A percentile compares a stretch with the other conserved stretches of the same genome.
These are phyloP conservation scores for Drosophila pandora DNA, from an alignment of 1,140 invertebrate genomes.

Conservation along the genomic window DNA sequence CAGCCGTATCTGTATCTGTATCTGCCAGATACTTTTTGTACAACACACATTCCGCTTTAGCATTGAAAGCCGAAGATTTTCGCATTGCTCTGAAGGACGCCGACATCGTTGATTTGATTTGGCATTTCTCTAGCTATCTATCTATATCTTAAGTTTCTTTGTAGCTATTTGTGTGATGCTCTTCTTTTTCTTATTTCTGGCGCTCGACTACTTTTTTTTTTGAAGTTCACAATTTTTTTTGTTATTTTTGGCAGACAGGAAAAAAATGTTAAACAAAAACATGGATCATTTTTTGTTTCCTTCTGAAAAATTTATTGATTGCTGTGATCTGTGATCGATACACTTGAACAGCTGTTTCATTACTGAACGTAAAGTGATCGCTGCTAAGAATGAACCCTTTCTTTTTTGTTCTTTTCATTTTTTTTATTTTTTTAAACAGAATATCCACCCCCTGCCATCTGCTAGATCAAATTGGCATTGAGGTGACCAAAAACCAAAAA, in stretches of 20 bases:
- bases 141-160: conserved; percentile 57
- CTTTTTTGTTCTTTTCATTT: neutral
- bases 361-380: conserved; percentile 48
- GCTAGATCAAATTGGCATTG: conserved; percentile 78
- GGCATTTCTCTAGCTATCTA: conserved; percentile 52
- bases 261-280: neutral
- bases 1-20: conserved; percentile 11
- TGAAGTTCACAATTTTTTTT: conserved; percentile 58
- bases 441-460: conserved; percentile 37
- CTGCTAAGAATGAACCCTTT: conserved; percentile 32
- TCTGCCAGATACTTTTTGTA: conserved; percentile 16
- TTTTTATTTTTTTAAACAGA: conserved; percentile 1
- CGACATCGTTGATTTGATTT: conserved; percentile 66
- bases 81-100: conserved; percentile 73
- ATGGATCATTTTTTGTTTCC: neutral
- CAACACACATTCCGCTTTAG: conserved; percentile 55
- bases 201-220: conserved; percentile 54
- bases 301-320: neutral
- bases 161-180: conserved; percentile 7
- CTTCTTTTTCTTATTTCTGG: conserved; percentile 23
- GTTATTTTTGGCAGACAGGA: conserved; percentile 37
- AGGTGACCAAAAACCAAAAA: conserved; percentile 74
- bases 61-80: conserved; percentile 69
- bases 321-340: conserved; percentile 4
- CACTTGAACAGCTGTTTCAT: conserved; percentile 29